Percentiles rank a stretch among this genome's conserved stretches.
These are phyloP conservation scores for Bambusicola thoracicus DNA, from an alignment of 2,113 vertebrate genomes.

Conservation along the genomic window DNA sequence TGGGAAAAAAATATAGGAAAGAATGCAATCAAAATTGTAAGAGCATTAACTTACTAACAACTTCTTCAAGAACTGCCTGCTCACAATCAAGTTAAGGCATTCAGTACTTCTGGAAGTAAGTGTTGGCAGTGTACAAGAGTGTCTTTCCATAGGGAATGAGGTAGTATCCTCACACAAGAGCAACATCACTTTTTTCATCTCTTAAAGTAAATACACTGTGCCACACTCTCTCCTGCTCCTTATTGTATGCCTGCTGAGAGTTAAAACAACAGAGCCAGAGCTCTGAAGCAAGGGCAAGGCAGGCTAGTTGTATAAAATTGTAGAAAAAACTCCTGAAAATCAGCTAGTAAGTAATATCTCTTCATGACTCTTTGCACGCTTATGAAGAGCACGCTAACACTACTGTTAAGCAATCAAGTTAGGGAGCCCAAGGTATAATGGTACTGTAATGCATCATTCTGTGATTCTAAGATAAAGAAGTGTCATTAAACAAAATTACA, in stretches of 20 bases:
- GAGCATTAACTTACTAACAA: background rate
- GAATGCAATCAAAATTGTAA: background rate
- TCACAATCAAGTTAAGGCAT: background rate
- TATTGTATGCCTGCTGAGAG: background rate
- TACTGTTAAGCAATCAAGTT: background rate
- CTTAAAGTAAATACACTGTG: background rate
- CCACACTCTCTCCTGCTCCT: background rate
- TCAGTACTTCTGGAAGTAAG: background rate
- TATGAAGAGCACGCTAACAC: background rate
- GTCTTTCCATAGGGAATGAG: background rate
- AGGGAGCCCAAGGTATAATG: background rate
- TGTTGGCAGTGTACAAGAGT: background rate
- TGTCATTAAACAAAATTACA: background rate
- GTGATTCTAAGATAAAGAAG: background rate
- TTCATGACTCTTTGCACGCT: background rate
- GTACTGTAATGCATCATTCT: background rate
- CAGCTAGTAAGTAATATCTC: background rate
- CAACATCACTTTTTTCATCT: background rate
- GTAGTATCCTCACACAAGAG: background rate
- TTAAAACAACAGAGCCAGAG: background rate
- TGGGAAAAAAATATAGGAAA: background rate
- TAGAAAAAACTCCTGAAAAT: background rate
- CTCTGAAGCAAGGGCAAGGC: background rate
- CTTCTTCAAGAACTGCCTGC: background rate
- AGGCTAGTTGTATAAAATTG: background rate